Conservation (phyloP, 1,140 invertebrate species). For the Luehdorfia chinensis region DNA sequence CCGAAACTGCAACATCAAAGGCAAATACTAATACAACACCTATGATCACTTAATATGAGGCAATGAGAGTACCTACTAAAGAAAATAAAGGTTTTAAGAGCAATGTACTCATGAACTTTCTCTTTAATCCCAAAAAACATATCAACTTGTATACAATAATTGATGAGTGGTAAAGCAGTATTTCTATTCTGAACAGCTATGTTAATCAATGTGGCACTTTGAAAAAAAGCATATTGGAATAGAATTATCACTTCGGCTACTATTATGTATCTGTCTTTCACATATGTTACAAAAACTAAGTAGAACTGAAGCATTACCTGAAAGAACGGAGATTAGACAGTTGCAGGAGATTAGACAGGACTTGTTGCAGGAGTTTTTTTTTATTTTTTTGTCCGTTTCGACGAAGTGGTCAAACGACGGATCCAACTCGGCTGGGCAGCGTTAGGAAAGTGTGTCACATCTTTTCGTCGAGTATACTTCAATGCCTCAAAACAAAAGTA, state of each 20-base stretch:
- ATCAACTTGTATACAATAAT: slow-evolving; percentile 37
- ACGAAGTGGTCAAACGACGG: slow-evolving; percentile 29
- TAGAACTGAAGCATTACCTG: slow-evolving; percentile 8
- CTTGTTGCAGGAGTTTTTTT: slow-evolving; percentile 3
- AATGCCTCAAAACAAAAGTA: too few relatives aligned
- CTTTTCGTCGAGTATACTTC: too few relatives aligned
- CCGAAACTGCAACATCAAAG: slow-evolving; percentile 18
- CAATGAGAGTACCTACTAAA: slow-evolving; percentile 16
- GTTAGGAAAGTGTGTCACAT: too few relatives aligned
- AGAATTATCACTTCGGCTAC: slow-evolving; percentile 22
- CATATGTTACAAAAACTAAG: neutral
- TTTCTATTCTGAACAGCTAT: slow-evolving; percentile 29
- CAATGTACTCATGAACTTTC: slow-evolving; percentile 43
- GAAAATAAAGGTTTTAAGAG: slow-evolving; percentile 7
- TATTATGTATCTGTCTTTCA: slow-evolving; percentile 13
- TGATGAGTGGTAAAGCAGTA: slow-evolving; percentile 25
- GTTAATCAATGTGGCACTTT: slow-evolving; percentile 24
- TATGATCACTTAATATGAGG: slow-evolving; percentile 15
- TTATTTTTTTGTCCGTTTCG: slow-evolving; percentile 22
- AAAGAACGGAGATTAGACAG: neutral
- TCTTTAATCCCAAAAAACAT: slow-evolving; percentile 34
- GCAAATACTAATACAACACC: slow-evolving; percentile 19
- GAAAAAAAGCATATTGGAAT: slow-evolving; percentile 1
- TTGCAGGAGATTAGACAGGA: neutral
- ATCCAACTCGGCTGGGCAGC: slow-evolving; percentile 23